Evolutionary conservation across 1,140 invertebrate genomes (phyloP), one percentile per base, ranked within the genome.

Genomic region (Drosophila ercepeae): DNA sequence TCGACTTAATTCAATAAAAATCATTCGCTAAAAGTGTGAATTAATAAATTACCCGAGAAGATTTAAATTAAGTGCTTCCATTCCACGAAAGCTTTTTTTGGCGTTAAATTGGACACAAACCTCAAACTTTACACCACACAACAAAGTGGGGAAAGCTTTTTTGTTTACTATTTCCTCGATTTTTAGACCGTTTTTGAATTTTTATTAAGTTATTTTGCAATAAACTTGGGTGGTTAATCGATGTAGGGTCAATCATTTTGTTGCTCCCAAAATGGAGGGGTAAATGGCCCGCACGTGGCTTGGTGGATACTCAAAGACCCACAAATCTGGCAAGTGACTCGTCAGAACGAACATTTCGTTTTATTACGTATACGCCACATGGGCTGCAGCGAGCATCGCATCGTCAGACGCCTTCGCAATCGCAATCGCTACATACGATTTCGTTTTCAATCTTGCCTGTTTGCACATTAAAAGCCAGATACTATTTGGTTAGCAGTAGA

Each of bases 391-490:
- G 6, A 67, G 46, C 63, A 60, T 23, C 49, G 11, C 23, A 34
- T 16, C 14, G 21, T 13, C 9, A 18, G 23, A 18, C 23, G 11
- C 16, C 14, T 25, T 23, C 48, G 45, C 29, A 9, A 9, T 8
- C 6, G 34, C 13, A 36, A 50, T 59, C 46, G 34, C 19, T 19
- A 16, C 16, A 14, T 3, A 5, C 39, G 14, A 18, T 42, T 42
- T 42, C 14, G 14, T 7, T 16, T 18, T 42, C 36, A 39, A 39
- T 13, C 16, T 3, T 39, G 23, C 44, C 60, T 71, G 68, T 70
- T 71, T 71, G 67, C 48, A 46, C 67, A 71, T 60, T 52, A 41
- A 61, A 72, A 52, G 32, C 68, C n/a, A 71, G 42, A 29, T 45
- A 63, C 50, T 63, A 61, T 54, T 63, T 68, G 46, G 25, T 32